Conservation (phyloP, 2,797 vertebrate genomes). For the Gobionotothen gibberifrons region DNA sequence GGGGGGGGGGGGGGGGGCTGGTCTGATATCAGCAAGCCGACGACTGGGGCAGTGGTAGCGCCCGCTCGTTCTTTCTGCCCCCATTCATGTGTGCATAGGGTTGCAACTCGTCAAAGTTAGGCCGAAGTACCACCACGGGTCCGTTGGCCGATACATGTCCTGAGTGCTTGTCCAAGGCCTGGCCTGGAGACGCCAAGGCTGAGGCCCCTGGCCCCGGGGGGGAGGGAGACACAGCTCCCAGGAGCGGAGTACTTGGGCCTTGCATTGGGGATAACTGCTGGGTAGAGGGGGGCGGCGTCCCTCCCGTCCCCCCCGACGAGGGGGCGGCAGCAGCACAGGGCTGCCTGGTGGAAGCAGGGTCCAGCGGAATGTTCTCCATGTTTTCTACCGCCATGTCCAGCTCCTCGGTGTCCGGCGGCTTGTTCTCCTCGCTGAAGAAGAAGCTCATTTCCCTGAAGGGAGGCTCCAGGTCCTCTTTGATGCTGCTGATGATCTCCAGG, state of each 20-base stretch:
- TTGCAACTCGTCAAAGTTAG: constrained; percentile 94
- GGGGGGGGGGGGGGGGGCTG: constrained; percentile 49
- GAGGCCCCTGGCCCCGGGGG: constrained; percentile 65
- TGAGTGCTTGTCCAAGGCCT: constrained; percentile 88
- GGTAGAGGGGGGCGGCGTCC: constrained; percentile 81
- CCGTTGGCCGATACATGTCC: constrained; percentile 91
- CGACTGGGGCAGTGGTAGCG: constrained; percentile 96
- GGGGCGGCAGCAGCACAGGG: constrained; percentile 67
- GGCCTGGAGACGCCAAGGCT: constrained; percentile 72
- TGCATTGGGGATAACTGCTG: constrained; percentile 85
- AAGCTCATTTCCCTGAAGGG: constrained; percentile 95
- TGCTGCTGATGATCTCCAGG: constrained; percentile 96
- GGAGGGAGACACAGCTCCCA: constrained; percentile 71
- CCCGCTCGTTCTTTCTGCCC: constrained; percentile 94
- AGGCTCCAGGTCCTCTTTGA: constrained; percentile 94
- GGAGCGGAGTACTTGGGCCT: constrained; percentile 72
- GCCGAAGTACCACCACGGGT: constrained; percentile 90
- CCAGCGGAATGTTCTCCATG: constrained; percentile 98
- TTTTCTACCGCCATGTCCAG: constrained; percentile 95
- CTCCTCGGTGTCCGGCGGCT: constrained; percentile 94
- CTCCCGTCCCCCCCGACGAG: constrained; percentile 58
- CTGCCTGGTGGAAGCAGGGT: constrained; percentile 90
- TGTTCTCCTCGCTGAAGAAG: constrained; percentile 99
- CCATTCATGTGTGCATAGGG: constrained; percentile 99
- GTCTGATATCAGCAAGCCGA: constrained; percentile 95